phyloP scores from a whole-genome alignment of 2,888 invertebrate genomes.

The Pheosia gnoma region DNA sequence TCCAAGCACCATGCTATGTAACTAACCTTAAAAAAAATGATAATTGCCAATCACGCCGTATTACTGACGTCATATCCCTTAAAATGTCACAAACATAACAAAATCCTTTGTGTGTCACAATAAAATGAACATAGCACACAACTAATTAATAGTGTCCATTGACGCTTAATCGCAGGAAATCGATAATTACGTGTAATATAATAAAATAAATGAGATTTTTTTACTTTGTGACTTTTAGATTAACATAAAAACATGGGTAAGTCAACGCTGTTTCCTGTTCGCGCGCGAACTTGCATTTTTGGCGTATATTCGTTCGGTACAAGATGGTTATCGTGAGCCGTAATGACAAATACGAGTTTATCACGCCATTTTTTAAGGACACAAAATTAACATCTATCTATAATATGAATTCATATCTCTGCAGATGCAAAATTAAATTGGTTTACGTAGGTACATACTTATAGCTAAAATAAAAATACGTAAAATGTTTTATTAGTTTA shows the following conservation, averaged over 20 bases:
- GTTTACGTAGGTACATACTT: too few relatives aligned
- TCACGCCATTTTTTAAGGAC: slow-evolving; percentile 18
- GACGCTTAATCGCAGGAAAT: slow-evolving; percentile 34
- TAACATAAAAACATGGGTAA: slow-evolving; percentile 37
- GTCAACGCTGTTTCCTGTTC: slow-evolving; percentile 38
- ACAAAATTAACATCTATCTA: too few relatives aligned
- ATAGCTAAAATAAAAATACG: too few relatives aligned
- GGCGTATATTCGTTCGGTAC: not conserved
- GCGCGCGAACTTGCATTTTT: slow-evolving; percentile 34
- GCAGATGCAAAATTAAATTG: too few relatives aligned
- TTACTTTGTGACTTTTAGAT: slow-evolving; percentile 34
- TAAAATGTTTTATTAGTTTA: too few relatives aligned
- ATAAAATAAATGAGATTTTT: slow-evolving; percentile 47
- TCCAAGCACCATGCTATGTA: too few relatives aligned
- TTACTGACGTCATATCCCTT: not conserved
- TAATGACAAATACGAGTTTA: slow-evolving; percentile 20
- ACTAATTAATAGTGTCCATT: slow-evolving; percentile 22
- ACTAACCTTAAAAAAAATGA: too few relatives aligned
- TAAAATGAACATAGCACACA: slow-evolving; percentile 8
- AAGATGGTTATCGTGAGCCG: too few relatives aligned
- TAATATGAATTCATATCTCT: too few relatives aligned
- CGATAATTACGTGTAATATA: slow-evolving; percentile 29
- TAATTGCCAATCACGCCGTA: too few relatives aligned
- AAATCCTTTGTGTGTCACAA: slow-evolving; percentile 11
- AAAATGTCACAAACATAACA: not conserved